phyloP scores from a whole-genome alignment of 2,888 invertebrate genomes.

The Drosophila differens region DNA sequence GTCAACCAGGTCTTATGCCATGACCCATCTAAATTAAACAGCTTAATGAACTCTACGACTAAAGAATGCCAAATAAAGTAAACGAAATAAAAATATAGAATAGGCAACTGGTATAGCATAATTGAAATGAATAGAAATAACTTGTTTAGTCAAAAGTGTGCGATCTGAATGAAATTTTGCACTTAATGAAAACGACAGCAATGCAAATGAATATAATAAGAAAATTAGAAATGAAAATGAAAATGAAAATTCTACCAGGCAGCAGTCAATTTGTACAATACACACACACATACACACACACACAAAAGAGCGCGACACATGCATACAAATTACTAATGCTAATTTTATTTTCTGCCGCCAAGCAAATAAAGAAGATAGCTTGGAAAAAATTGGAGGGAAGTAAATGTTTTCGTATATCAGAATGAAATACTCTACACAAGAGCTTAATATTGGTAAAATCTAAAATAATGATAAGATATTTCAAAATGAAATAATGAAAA shows the following conservation, averaged over 20 bases:
- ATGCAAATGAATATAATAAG: constrained; percentile 28
- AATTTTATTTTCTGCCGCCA: constrained; percentile 65
- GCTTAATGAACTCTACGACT: constrained; percentile 51
- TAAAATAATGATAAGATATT: background rate
- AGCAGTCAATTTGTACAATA: constrained; percentile 30
- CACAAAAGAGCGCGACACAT: constrained; percentile 39
- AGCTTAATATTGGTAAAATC: background rate
- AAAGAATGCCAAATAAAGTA: constrained; percentile 6
- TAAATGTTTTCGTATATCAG: background rate
- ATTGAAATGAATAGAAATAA: constrained; percentile 72
- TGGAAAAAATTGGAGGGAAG: background rate
- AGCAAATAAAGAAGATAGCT: constrained; percentile 11
- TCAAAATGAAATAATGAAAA: background rate
- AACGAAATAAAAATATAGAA: background rate
- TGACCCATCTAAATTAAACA: constrained; percentile 40
- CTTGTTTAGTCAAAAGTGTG: constrained; percentile 47
- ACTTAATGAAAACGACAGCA: constrained; percentile 55
- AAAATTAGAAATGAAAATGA: constrained; percentile 37
- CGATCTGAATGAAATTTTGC: constrained; percentile 57
- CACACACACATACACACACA: constrained; percentile 5
- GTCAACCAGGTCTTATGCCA: constrained; percentile 40
- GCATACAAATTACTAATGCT: constrained; percentile 77
- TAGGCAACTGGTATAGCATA: constrained; percentile 28
- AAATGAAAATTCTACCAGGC: constrained; percentile 34
- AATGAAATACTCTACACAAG: constrained; percentile 26